Evolutionary conservation across 2,797 vertebrate genomes (phyloP).

Genomic region (Sebastes diaconus): DNA sequence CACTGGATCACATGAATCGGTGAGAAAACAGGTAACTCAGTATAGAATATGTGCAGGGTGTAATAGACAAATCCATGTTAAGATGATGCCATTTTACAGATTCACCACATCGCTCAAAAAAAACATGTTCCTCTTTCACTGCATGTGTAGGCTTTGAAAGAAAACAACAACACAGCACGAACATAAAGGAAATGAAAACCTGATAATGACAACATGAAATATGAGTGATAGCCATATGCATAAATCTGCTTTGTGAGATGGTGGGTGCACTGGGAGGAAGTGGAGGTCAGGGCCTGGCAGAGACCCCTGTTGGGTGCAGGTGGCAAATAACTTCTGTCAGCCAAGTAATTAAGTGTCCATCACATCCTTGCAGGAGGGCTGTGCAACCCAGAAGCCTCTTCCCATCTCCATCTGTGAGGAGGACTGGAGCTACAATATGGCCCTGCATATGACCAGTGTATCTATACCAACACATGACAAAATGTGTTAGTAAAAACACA

Average conservation of each 20-base stretch:
- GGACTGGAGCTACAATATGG: conserved; percentile 69
- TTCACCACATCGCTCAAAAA: conserved; percentile 6
- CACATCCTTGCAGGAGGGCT: conserved; percentile 76
- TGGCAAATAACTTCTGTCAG: conserved; percentile 80
- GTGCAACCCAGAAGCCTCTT: conserved; percentile 65
- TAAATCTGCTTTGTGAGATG: conserved; percentile 64
- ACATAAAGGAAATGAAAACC: conserved; percentile 20
- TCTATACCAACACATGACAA: conserved; percentile 13
- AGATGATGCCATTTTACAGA: neutral
- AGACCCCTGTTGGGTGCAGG: conserved; percentile 79
- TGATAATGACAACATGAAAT: conserved; percentile 35
- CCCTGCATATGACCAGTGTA: conserved; percentile 41
- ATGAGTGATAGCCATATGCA: conserved; percentile 63
- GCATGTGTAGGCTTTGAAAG: neutral
- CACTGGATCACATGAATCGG: neutral
- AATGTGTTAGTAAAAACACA: neutral
- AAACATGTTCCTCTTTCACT: neutral
- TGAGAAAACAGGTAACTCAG: neutral
- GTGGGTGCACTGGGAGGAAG: conserved; percentile 65
- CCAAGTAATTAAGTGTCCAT: conserved; percentile 85
- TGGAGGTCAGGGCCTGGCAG: conserved; percentile 77
- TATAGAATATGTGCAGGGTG: neutral
- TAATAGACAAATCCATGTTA: neutral
- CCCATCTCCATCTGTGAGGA: conserved; percentile 77
- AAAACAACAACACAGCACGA: neutral